Percentiles rank a stretch among this genome's conserved stretches.
phyloP scores from a whole-genome alignment of 2,113 vertebrate species.

The Ibidorhyncha struthersii region DNA sequence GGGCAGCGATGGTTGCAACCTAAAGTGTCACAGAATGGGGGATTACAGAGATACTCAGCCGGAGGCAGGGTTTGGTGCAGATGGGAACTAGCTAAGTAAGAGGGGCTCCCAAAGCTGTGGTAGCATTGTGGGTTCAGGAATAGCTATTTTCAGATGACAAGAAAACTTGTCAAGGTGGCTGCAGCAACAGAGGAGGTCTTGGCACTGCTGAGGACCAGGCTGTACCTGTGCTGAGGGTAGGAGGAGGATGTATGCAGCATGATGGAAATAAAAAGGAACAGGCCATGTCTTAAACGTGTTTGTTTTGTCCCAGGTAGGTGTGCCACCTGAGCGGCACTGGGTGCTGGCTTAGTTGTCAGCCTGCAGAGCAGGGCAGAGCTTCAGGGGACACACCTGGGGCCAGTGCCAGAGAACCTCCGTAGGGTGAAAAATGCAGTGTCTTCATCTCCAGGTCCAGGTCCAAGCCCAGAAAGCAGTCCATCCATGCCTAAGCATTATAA shows the following conservation, averaged over 20 bases:
- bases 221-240: neutral
- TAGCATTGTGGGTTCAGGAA: neutral
- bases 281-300: neutral
- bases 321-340: neutral
- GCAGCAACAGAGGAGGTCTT: neutral
- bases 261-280: neutral
- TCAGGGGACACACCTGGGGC: neutral
- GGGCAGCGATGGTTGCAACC: neutral
- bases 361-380: neutral
- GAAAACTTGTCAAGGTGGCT: neutral
- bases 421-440: neutral
- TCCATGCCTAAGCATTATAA: rapidly evolving
- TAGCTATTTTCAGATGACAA: neutral
- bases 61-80: neutral
- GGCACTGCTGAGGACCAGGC: neutral
- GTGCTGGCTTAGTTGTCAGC: neutral
- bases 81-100: neutral
- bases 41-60: neutral
- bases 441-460: neutral
- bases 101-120: neutral
- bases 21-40: neutral
- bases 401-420: rapidly evolving
- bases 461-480: neutral
- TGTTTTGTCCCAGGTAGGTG: rapidly evolving
- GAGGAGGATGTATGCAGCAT: neutral